Evolutionary conservation across 2,888 invertebrate genomes (phyloP), one percentile per base, ranked within the genome.

Genomic region (Drosophila fungiperda): DNA sequence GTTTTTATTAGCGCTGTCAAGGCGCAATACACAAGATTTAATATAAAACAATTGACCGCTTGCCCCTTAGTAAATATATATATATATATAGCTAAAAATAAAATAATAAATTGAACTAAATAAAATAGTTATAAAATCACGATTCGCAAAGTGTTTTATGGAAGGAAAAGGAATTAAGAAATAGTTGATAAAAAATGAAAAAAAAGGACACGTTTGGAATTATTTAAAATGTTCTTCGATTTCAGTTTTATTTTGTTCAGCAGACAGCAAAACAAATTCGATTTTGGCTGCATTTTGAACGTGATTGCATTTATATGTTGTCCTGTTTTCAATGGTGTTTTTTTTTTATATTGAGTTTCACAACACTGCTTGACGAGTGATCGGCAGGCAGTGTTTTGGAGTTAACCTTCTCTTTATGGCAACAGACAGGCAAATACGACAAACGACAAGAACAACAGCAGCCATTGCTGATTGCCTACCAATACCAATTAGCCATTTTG

Each of bases 401-500:
- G 57, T 65, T 61, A 71, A 70, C 74, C 80, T 80, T 78, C 80
- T 68, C 77, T 73, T 68, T 68, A 60, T 55, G 61, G 32, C 68
- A 63, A 74, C 63, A 66, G 68, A 55, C 66, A 67, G 66, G 64
- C 75, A 67, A 72, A 70, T 68, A 66, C 23, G 60, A 54, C 57
- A 58, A 53, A 68, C 52, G 55, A 59, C 76, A 73, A 61, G 59
- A 73, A 59, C 65, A 76, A 50, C 66, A 36, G 38, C 58, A 55
- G 66, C 59, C 77, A 80, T 79, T 73, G 81, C 79, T 87, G 86
- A 87, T 85, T 85, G 86, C 76, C 72, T 62, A 79, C 63, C 68
- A 73, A 82, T 88, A 87, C 84, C 88, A 90, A 90, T 90, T 88
- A 89, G 88, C 89, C 86, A 89, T 83, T 88, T 85, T 89, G 87